phyloP scores from a whole-genome alignment of 1,140 invertebrate genomes.

The Anastrepha ludens region DNA sequence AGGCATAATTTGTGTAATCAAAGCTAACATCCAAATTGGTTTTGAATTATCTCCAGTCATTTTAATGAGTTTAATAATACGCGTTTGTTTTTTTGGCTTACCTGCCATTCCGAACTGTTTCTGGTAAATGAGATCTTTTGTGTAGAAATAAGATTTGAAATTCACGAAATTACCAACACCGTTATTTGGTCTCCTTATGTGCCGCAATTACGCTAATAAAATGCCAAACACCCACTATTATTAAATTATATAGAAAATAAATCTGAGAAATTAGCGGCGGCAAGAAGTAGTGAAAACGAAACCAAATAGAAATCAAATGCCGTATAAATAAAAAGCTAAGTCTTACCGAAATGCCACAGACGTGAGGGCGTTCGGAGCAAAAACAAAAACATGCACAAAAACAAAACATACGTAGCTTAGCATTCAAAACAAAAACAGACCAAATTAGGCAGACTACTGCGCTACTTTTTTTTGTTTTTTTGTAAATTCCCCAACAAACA shows the following conservation, averaged over 20 bases:
- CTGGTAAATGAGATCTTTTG: neutral
- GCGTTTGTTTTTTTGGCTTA: neutral
- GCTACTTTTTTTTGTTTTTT: neutral
- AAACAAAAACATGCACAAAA: neutral
- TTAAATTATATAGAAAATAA: constrained; percentile 37
- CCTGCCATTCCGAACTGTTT: neutral
- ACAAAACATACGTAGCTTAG: neutral
- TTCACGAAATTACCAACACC: neutral
- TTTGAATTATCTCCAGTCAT: neutral
- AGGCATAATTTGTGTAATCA: too few species aligned
- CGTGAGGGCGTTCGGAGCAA: neutral
- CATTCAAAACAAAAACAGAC: neutral
- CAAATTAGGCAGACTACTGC: neutral
- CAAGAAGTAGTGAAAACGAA: neutral
- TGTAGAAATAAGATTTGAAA: neutral
- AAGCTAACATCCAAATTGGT: neutral
- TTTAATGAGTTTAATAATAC: neutral
- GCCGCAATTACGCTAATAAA: constrained; percentile 10
- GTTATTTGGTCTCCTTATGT: neutral
- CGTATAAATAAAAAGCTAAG: constrained; percentile 6
- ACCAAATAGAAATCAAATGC: neutral
- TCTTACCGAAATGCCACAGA: neutral
- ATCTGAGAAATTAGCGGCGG: neutral
- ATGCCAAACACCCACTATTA: constrained; percentile 36
- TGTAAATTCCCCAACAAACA: neutral